Evolutionary conservation across 2,888 invertebrate genomes (phyloP).

Genomic region (Liposcelis brunnea): DNA sequence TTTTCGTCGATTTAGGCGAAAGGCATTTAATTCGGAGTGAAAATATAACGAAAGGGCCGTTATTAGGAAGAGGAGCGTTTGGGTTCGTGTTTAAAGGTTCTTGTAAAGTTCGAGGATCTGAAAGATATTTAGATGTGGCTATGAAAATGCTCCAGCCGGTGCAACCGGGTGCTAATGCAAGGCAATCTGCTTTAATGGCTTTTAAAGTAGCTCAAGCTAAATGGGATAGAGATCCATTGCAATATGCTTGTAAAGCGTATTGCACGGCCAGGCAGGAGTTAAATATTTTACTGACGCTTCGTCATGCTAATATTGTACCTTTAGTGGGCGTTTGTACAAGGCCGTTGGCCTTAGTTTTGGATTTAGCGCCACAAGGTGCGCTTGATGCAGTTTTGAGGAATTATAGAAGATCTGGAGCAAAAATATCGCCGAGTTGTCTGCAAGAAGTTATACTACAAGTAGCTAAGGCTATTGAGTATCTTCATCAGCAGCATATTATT

Average conservation of each 20-base stretch:
- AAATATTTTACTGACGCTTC: slow-evolving; percentile 64
- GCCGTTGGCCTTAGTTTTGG: slow-evolving; percentile 76
- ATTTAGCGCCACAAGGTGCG: slow-evolving; percentile 83
- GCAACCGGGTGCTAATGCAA: slow-evolving; percentile 57
- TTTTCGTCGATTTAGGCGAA: slow-evolving; percentile 77
- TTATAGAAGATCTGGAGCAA: slow-evolving; percentile 68
- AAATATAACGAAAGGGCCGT: slow-evolving; percentile 53
- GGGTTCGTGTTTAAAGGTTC: slow-evolving; percentile 83
- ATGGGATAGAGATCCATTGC: slow-evolving; percentile 84
- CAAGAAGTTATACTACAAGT: slow-evolving; percentile 78
- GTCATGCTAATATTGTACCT: slow-evolving; percentile 84
- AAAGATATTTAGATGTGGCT: slow-evolving; percentile 54
- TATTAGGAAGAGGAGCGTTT: slow-evolving; percentile 92
- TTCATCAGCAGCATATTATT: slow-evolving; percentile 84
- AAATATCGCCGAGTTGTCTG: slow-evolving; percentile 60
- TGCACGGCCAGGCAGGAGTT: slow-evolving; percentile 91
- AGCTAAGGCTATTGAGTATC: slow-evolving; percentile 85
- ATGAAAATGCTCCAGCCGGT: slow-evolving; percentile 94
- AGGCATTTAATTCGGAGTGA: slow-evolving; percentile 65
- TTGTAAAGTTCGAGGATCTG: slow-evolving; percentile 28
- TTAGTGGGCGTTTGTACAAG: slow-evolving; percentile 77
- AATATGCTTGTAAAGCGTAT: slow-evolving; percentile 90
- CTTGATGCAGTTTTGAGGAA: slow-evolving; percentile 68
- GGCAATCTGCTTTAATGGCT: slow-evolving; percentile 42
- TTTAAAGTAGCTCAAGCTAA: slow-evolving; percentile 59